Percentiles rank a stretch among this genome's conserved stretches.
These are phyloP conservation scores for Taxidea taxus DNA, from an alignment of 2,113 vertebrate species.

Conservation along the genomic window DNA sequence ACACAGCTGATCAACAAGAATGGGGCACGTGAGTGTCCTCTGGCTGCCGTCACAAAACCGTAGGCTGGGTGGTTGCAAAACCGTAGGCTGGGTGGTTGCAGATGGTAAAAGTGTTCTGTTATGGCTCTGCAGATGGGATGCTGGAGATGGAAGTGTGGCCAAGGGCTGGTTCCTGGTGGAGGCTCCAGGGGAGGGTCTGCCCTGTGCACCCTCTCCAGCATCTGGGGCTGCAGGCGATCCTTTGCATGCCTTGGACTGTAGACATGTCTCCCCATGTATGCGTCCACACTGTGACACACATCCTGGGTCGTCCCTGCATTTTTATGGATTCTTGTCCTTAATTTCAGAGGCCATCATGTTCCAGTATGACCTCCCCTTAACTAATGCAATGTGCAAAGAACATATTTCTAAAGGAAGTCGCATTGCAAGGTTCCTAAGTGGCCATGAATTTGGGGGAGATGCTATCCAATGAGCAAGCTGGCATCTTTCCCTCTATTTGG, in stretches of 20 bases:
- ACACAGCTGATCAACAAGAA: background rate
- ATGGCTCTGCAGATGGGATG: fast-evolving
- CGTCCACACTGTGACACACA: fast-evolving
- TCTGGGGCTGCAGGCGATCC: too few species aligned
- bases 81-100: fast-evolving
- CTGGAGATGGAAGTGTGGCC: fast-evolving
- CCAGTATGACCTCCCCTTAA: background rate
- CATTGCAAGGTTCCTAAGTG: background rate
- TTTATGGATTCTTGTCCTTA: background rate
- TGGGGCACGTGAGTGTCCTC: fast-evolving
- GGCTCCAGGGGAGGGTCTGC: fast-evolving
- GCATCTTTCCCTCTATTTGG: background rate
- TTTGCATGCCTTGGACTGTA: fast-evolving
- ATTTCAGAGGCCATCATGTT: background rate
- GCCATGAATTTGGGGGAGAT: too few species aligned
- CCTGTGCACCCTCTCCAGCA: fast-evolving
- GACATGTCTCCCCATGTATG: fast-evolving
- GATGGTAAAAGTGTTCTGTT: background rate
- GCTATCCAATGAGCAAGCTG: fast-evolving
- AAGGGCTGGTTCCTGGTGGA: background rate
- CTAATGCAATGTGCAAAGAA: too few species aligned
- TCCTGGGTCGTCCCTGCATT: background rate
- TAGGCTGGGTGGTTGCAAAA: background rate
- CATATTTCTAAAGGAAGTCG: fast-evolving
- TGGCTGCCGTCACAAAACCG: fast-evolving